A percentile compares a stretch with the other conserved stretches of the same genome.
Evolutionary conservation across 2,113 vertebrate species (phyloP).

Genomic region (Rhabdomys dilectus): DNA sequence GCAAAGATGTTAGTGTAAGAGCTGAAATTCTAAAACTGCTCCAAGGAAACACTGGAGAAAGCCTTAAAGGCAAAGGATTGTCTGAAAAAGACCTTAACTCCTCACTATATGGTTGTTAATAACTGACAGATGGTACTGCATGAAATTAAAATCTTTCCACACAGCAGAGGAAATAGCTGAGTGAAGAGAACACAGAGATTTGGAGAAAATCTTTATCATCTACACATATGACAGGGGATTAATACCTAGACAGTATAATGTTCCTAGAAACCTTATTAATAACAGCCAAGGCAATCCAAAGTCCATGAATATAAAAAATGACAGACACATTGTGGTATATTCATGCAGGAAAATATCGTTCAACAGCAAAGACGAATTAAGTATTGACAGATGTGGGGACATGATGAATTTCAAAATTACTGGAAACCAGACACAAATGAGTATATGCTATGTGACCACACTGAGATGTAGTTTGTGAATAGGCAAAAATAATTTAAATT

Average conservation of each 20-base stretch:
- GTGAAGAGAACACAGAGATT: not conserved
- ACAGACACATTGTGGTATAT: not conserved
- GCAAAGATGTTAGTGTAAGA: not conserved
- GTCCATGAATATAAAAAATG: not conserved
- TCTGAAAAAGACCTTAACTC: not conserved
- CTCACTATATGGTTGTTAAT: not conserved
- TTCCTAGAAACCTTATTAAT: not conserved
- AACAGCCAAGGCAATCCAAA: constrained; percentile 1
- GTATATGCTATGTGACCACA: not conserved
- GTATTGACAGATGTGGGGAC: not conserved
- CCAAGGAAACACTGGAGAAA: not conserved
- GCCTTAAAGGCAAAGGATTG: not conserved
- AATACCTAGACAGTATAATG: not conserved
- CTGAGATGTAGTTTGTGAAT: constrained; percentile 17
- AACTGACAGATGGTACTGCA: not conserved
- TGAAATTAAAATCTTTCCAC: not conserved
- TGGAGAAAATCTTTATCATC: not conserved
- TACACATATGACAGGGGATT: not conserved
- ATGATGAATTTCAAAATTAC: not conserved
- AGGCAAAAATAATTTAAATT: constrained; percentile 52
- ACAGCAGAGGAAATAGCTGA: not conserved
- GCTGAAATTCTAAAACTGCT: not conserved
- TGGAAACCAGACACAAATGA: constrained; percentile 32
- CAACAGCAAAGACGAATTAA: not conserved
- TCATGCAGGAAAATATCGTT: not conserved